phyloP scores from a whole-genome alignment of 2,113 vertebrate genomes.

The Eidolon helvum region DNA sequence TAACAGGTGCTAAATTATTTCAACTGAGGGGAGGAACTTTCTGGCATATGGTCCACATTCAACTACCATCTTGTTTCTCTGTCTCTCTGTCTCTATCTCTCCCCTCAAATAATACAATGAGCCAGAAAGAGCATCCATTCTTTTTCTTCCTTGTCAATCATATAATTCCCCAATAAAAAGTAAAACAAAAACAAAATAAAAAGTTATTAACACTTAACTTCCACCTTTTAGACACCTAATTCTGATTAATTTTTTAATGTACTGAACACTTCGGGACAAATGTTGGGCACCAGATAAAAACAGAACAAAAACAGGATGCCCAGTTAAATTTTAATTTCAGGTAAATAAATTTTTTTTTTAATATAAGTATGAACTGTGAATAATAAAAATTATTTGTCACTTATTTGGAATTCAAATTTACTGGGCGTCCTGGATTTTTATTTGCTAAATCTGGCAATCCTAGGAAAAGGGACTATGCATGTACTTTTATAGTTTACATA shows the following conservation, averaged over 20 bases:
- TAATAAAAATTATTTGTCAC: background rate
- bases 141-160: background rate
- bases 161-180: background rate
- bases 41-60: background rate
- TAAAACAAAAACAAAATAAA: background rate
- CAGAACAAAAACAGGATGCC: background rate
- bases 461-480: background rate
- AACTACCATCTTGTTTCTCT: background rate
- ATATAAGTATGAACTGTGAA: background rate
- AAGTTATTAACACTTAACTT: background rate
- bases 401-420: constrained; percentile 16
- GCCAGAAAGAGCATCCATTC: background rate
- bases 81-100: background rate
- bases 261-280: background rate
- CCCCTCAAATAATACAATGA: background rate
- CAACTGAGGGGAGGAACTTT: background rate
- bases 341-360: background rate
- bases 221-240: background rate
- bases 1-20: background rate
- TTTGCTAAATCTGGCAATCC: background rate
- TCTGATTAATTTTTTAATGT: background rate
- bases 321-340: constrained; percentile 8
- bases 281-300: background rate
- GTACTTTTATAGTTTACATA: background rate
- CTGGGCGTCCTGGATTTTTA: background rate